Conservation (phyloP, 2,797 vertebrate genomes). For the Rhinatrema bivittatum region DNA sequence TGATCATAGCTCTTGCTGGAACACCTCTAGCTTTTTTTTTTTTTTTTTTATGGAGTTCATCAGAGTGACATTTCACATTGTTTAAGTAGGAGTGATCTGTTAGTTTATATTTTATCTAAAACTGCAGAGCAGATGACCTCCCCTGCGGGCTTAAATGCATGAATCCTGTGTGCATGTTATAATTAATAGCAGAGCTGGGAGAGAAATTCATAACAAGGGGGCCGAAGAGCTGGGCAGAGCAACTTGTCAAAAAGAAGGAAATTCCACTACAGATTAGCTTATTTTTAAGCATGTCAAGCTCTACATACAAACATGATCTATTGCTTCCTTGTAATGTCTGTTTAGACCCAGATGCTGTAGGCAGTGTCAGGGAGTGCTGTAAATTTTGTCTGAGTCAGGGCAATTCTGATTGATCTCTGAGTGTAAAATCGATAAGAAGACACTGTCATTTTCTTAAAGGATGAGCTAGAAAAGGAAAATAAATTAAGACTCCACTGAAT, state of each 20-base stretch:
- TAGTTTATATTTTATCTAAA: slow-evolving; percentile 74
- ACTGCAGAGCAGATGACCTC: slow-evolving; percentile 64
- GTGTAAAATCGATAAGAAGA: slow-evolving; percentile 98
- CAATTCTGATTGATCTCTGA: slow-evolving; percentile 98
- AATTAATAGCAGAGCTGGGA: slow-evolving; percentile 60
- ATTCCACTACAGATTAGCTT: slow-evolving; percentile 87
- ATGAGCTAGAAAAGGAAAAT: slow-evolving; percentile 93
- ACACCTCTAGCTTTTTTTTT: slow-evolving; percentile 54
- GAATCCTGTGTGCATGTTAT: slow-evolving; percentile 61
- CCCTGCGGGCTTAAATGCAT: slow-evolving; percentile 63
- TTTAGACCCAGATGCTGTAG: slow-evolving; percentile 57
- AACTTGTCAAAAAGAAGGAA: slow-evolving; percentile 78
- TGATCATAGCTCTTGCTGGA: slow-evolving; percentile 70
- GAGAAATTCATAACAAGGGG: slow-evolving; percentile 64
- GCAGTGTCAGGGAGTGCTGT: slow-evolving; percentile 72
- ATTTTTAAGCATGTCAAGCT: slow-evolving; percentile 82
- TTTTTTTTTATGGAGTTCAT: slow-evolving; percentile 50
- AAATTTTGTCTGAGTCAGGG: slow-evolving; percentile 96
- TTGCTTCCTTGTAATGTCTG: slow-evolving; percentile 76
- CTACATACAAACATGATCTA: slow-evolving; percentile 72
- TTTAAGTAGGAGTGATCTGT: slow-evolving; percentile 69
- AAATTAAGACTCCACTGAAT: slow-evolving; percentile 93
- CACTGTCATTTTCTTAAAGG: slow-evolving; percentile 99
- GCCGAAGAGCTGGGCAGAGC: slow-evolving; percentile 63
- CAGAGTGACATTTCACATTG: slow-evolving; percentile 65